Conservation (phyloP, 2,888 invertebrate genomes). For the Lasius platythorax region DNA sequence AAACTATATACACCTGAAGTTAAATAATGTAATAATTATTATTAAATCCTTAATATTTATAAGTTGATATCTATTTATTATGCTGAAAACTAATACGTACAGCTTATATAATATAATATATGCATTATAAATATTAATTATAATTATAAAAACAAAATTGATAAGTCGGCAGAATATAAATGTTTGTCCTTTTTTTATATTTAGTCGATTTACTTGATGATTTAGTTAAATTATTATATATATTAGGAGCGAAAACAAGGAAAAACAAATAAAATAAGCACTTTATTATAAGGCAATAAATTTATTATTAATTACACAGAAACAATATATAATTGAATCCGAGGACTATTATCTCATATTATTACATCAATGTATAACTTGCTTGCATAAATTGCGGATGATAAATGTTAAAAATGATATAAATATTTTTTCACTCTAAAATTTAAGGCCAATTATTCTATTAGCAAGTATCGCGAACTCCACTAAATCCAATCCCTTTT, state of each 20-base stretch:
- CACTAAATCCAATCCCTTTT: conserved; percentile 72
- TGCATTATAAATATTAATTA: not conserved
- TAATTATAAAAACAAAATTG: not conserved
- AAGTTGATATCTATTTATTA: no score
- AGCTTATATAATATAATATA: not conserved
- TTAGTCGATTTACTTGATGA: not conserved
- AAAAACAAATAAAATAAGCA: not conserved
- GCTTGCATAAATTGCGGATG: no score
- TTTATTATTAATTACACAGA: not conserved
- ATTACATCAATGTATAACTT: not conserved
- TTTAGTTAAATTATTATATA: not conserved
- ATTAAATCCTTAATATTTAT: no score
- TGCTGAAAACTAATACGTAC: no score
- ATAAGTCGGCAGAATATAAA: not conserved
- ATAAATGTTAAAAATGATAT: not conserved
- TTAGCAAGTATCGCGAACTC: conserved; percentile 57
- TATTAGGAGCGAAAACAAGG: not conserved
- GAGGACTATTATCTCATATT: not conserved
- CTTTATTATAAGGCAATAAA: not conserved
- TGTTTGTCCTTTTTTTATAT: not conserved
- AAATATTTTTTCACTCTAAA: not conserved
- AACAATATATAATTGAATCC: not conserved
- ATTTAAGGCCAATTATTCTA: conserved; percentile 69
- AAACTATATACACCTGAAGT: no score
- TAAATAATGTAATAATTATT: no score